Conservation (phyloP, 1,140 invertebrate species). For the Spodoptera frugiperda region DNA sequence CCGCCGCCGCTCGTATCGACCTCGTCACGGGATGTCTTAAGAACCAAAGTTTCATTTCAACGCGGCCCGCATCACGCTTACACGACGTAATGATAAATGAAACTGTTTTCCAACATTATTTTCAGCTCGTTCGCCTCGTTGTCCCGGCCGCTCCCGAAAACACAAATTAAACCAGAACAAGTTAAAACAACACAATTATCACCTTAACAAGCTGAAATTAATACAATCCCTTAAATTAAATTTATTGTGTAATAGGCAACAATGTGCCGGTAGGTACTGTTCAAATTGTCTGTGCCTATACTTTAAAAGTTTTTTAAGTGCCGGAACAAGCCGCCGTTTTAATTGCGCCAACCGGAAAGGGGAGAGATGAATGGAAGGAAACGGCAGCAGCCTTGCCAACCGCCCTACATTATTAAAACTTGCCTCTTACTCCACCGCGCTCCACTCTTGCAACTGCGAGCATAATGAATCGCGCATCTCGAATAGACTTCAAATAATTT, state of each 20-base stretch:
- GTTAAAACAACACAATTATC: slow-evolving; percentile 45
- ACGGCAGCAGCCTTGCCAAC: slow-evolving; percentile 75
- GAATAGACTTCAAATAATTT: slow-evolving; percentile 63
- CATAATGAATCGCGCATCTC: slow-evolving; percentile 67
- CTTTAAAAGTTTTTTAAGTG: slow-evolving; percentile 84
- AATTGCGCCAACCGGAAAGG: slow-evolving; percentile 83
- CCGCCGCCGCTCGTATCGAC: slow-evolving; percentile 6
- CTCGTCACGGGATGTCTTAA: slow-evolving; percentile 4
- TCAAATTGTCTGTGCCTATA: slow-evolving; percentile 78
- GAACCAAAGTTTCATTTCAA: slow-evolving; percentile 13
- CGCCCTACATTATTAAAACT: slow-evolving; percentile 84
- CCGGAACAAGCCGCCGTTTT: slow-evolving; percentile 81
- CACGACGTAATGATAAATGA: slow-evolving; percentile 3
- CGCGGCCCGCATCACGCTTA: neutral
- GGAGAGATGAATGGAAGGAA: slow-evolving; percentile 84
- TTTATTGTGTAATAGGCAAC: slow-evolving; percentile 53
- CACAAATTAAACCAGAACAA: slow-evolving; percentile 37
- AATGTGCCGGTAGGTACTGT: slow-evolving; percentile 59
- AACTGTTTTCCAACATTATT: slow-evolving; percentile 4
- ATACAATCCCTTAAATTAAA: slow-evolving; percentile 42
- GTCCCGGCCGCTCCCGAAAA: neutral
- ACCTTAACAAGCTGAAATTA: slow-evolving; percentile 41
- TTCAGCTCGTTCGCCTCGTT: neutral
- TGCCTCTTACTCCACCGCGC: slow-evolving; percentile 71
- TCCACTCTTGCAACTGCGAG: slow-evolving; percentile 65